phyloP scores from a whole-genome alignment of 2,888 invertebrate genomes.

The Hirtodrosophila cameraria region DNA sequence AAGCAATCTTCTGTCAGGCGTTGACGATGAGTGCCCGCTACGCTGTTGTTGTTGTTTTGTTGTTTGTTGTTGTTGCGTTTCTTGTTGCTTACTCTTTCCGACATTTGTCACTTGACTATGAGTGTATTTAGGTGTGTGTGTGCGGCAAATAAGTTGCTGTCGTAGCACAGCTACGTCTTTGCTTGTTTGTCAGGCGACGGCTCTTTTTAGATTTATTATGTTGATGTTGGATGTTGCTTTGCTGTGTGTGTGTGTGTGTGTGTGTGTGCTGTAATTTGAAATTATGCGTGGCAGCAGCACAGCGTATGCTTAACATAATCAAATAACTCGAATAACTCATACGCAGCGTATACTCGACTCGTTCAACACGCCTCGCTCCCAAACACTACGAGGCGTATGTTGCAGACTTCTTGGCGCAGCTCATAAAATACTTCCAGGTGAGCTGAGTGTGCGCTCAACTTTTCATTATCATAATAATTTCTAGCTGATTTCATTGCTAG shows the following conservation, averaged over 20 bases:
- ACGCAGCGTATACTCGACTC: conserved; percentile 48
- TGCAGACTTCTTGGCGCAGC: conserved; percentile 30
- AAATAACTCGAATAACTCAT: conserved; percentile 75
- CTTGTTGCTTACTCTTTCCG: conserved; percentile 54
- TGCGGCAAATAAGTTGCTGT: conserved; percentile 48
- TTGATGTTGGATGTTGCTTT: conserved; percentile 57
- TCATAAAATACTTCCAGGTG: conserved; percentile 29
- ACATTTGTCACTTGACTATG: conserved; percentile 52
- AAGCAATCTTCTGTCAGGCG: conserved; percentile 68
- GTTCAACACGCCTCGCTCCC: conserved; percentile 1
- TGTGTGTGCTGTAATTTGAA: too few species aligned
- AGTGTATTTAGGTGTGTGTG: conserved; percentile 13
- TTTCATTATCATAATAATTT: conserved; percentile 77
- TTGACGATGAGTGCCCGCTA: conserved; percentile 58
- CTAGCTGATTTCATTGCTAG: conserved; percentile 70
- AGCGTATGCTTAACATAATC: conserved; percentile 74
- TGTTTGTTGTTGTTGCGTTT: conserved; percentile 32
- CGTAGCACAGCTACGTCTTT: conserved; percentile 32
- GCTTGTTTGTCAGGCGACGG: conserved; percentile 68
- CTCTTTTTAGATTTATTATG: conserved; percentile 70
- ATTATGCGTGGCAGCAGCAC: conserved; percentile 63
- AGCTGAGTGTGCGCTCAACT: conserved; percentile 38
- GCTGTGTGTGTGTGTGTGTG: too few species aligned
- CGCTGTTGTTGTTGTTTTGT: conserved; percentile 5
- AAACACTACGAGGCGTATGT: neutral